A percentile compares a stretch with the other conserved stretches of the same genome.
These are phyloP conservation scores for Vimba vimba DNA, from an alignment of 2,113 vertebrate genomes.

Conservation along the genomic window DNA sequence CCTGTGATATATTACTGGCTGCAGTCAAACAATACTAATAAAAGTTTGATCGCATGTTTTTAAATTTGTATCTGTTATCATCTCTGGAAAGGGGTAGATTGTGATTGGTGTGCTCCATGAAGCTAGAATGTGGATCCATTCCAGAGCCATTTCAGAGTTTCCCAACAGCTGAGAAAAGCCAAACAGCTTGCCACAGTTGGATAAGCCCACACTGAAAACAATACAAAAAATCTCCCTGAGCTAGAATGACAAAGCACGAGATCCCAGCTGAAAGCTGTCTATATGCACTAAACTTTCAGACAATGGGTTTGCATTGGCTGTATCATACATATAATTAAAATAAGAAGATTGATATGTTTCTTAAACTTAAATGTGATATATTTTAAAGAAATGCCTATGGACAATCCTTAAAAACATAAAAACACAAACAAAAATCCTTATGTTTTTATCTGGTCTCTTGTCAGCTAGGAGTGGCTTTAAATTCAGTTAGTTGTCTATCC, in stretches of 20 bases:
- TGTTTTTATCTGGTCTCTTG: not conserved
- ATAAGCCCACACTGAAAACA: constrained; percentile 75
- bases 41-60: not conserved
- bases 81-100: constrained; percentile 1
- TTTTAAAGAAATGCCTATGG: not conserved
- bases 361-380: not conserved
- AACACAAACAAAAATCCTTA: not conserved
- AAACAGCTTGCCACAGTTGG: constrained; percentile 78
- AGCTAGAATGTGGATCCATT: constrained; percentile 58
- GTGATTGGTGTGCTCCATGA: not conserved
- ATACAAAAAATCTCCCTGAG: constrained; percentile 70
- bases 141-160: constrained; percentile 73
- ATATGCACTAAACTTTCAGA: constrained; percentile 44
- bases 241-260: constrained; percentile 76
- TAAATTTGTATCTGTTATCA: not conserved
- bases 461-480: constrained; percentile 19
- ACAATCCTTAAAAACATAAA: constrained; percentile 7
- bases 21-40: not conserved
- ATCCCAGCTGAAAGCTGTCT: constrained; percentile 73
- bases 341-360: not conserved
- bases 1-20: not conserved
- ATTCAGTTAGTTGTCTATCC: constrained; percentile 42
- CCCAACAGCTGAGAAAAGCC: constrained; percentile 57
- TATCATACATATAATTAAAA: constrained; percentile 44
- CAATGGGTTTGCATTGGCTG: constrained; percentile 37